Evolutionary conservation across 2,797 vertebrate genomes (phyloP), one percentile per base, ranked within the genome.

Genomic region (Enteromius afrohamiltoni): DNA sequence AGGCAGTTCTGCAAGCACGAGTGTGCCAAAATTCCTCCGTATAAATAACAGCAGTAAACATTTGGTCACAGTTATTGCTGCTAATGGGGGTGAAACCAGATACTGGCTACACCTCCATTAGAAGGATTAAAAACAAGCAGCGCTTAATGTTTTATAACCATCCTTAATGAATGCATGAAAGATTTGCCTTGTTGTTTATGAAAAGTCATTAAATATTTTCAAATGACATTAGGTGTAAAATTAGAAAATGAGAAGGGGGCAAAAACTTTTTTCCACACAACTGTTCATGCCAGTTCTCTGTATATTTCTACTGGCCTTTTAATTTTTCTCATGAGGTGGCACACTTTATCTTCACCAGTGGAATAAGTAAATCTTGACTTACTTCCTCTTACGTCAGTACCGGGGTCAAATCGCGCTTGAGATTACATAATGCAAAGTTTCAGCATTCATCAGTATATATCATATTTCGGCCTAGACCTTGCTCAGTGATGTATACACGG

Each of bases 281-380:
- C 21, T 55, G 29, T 40, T 58, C 51, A 37, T 19, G 31, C 7
- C 88, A 91, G 90, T 92, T 90, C 90, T 53, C 69, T 55, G 16
- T 55, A 55, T 21, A 69, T 47, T 42, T 80, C 0, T 64, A 21
- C 34, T 17, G 21, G 6, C 0, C 0, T 49, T 73, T 26, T 31
- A 16, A 34, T 65, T 34, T 17, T 49, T 60, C 40, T 62, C 49
- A 34, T 17, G 11, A 73, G 55, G 13, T 6, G 29, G 26, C 19
- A 49, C 42, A 49, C 21, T 42, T 26, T 6, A 71, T 80, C 65
- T 53, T 45, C 53, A 47, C 19, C 13, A 82, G 21, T 71, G 37
- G 67, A 80, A 55, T 19, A 45, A 74, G 40, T 42, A 68, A 51
- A 68, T 68, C 81, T 45, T 16, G 37, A 62, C 53, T 47, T 10